phyloP scores from a whole-genome alignment of 2,888 invertebrate genomes.

The Sisyra nigra region DNA sequence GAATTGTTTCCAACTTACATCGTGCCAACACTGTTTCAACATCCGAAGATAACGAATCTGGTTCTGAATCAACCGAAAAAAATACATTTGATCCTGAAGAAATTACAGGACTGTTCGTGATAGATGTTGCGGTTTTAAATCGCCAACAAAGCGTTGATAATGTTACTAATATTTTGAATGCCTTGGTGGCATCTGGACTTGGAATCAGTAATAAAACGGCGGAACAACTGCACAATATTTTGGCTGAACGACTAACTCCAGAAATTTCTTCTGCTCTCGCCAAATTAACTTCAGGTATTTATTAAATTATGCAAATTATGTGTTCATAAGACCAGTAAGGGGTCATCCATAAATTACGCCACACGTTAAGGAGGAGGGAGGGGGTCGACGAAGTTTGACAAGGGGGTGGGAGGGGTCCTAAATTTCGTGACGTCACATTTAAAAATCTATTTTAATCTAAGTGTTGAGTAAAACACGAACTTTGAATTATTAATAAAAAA shows the following conservation, averaged over 20 bases:
- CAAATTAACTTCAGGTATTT: slow-evolving; percentile 41
- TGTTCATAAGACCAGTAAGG: too few relatives aligned
- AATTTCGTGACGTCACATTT: too few relatives aligned
- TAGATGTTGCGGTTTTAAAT: slow-evolving; percentile 31
- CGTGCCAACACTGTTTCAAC: slow-evolving; percentile 17
- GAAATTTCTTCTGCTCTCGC: slow-evolving; percentile 42
- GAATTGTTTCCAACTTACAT: slow-evolving; percentile 30
- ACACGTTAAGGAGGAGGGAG: too few relatives aligned
- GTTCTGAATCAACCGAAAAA: slow-evolving; percentile 19
- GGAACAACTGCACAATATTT: slow-evolving; percentile 41
- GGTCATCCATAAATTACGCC: too few relatives aligned
- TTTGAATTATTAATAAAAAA: too few relatives aligned
- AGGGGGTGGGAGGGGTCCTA: too few relatives aligned
- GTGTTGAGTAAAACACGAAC: too few relatives aligned
- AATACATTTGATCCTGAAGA: slow-evolving; percentile 23
- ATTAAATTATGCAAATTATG: slow-evolving; percentile 19
- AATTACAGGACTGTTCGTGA: slow-evolving; percentile 37
- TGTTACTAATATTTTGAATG: slow-evolving; percentile 33
- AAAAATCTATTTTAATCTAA: too few relatives aligned
- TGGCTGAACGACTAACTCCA: slow-evolving; percentile 49
- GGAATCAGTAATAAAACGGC: slow-evolving; percentile 44
- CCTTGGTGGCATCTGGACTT: slow-evolving; percentile 45
- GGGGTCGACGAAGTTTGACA: too few relatives aligned
- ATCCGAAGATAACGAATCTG: slow-evolving; percentile 13
- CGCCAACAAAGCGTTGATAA: slow-evolving; percentile 27